A percentile compares a stretch with the other conserved stretches of the same genome.
Evolutionary conservation across 2,797 vertebrate species (phyloP).

Genomic region (Macrochelys suwanniensis): DNA sequence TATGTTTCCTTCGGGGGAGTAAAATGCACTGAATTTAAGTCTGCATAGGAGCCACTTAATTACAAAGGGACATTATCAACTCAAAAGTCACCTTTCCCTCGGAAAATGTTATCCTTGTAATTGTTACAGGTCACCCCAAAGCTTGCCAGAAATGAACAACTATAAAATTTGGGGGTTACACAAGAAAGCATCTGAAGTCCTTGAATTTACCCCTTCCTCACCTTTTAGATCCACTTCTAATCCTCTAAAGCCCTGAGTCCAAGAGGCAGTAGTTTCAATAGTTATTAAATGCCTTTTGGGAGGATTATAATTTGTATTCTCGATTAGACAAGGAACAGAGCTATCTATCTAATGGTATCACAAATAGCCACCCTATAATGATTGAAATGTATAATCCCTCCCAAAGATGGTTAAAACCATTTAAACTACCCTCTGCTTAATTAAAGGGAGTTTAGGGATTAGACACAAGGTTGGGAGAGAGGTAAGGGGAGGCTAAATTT

Average conservation of each 20-base stretch:
- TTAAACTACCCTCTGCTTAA: conserved; percentile 82
- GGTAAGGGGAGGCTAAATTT: conserved; percentile 57
- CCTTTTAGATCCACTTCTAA: conserved; percentile 46
- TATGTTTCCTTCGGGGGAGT: accelerated
- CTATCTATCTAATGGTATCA: conserved; percentile 77
- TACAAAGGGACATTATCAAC: not conserved
- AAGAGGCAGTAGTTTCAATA: conserved; percentile 74
- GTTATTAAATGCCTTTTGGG: conserved; percentile 79
- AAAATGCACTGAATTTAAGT: accelerated
- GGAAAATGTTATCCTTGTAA: not conserved
- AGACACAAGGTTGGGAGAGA: conserved; percentile 67
- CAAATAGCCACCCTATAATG: conserved; percentile 82
- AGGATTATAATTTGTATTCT: conserved; percentile 83
- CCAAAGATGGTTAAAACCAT: conserved; percentile 85
- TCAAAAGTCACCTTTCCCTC: not conserved
- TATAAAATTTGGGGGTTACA: not conserved
- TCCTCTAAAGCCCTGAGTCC: conserved; percentile 72
- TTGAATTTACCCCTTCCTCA: conserved; percentile 25
- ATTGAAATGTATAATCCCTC: conserved; percentile 85
- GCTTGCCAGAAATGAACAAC: not conserved
- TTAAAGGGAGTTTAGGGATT: conserved; percentile 81
- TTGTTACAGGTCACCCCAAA: not conserved
- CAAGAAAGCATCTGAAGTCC: conserved; percentile 23
- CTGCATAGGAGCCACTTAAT: not conserved
- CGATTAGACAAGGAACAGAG: conserved; percentile 81